A percentile compares a stretch with the other conserved stretches of the same genome.
These are phyloP conservation scores for Anolis carolinensis DNA, from an alignment of 2,113 vertebrate species.

Conservation along the genomic window DNA sequence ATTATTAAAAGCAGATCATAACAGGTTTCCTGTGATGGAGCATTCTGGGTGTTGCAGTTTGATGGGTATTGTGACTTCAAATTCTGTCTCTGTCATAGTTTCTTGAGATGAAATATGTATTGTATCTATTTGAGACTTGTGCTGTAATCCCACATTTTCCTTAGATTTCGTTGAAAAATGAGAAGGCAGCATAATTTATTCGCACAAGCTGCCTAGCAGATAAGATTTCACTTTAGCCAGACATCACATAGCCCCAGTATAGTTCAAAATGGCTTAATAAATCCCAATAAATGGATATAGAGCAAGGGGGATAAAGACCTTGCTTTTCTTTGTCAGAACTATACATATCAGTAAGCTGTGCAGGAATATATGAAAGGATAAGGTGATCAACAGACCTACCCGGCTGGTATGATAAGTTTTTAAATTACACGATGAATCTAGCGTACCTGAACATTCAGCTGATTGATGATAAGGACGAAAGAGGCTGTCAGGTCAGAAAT, in stretches of 20 bases:
- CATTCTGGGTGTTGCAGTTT: not conserved
- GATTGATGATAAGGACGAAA: not conserved
- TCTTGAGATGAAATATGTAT: not conserved
- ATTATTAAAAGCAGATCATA: no score
- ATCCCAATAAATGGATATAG: constrained; percentile 21
- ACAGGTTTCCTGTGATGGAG: not conserved
- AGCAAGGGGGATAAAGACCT: not conserved
- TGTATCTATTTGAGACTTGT: no score
- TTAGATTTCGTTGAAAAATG: not conserved
- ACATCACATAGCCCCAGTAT: rapidly evolving
- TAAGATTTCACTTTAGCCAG: not conserved
- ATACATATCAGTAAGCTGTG: not conserved
- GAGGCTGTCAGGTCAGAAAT: not conserved
- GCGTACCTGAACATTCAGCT: not conserved
- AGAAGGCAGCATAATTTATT: constrained; percentile 18
- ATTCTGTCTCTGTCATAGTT: not conserved
- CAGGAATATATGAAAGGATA: not conserved
- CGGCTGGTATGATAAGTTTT: not conserved
- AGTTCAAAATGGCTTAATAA: constrained; percentile 10
- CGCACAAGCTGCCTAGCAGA: constrained; percentile 11
- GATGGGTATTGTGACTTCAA: no score
- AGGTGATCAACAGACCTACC: not conserved
- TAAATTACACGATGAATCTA: rapidly evolving
- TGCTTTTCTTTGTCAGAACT: not conserved
- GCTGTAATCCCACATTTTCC: not conserved